Percentiles rank a stretch among this genome's conserved stretches.
Evolutionary conservation across 92 coral and sea anemone species (phyloP).

Genomic region (Parazoanthus atlanticus): DNA sequence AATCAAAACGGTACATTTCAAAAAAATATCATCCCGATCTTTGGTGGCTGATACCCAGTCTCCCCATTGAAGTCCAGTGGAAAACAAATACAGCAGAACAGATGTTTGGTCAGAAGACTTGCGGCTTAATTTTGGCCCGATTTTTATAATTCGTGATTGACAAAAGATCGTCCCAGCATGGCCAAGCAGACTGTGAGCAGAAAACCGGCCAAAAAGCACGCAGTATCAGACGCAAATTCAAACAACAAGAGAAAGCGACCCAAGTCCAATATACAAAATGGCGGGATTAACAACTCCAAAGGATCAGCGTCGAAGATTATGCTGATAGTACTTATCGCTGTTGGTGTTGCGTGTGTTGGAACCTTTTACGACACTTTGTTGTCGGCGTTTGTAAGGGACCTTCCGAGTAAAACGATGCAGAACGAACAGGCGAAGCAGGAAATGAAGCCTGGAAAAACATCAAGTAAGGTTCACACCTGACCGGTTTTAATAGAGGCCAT

Average conservation of each 20-base stretch:
- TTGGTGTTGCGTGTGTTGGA: slow-evolving; percentile 3
- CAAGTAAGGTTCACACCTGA: no score
- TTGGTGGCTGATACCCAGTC: no score
- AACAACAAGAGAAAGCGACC: not conserved
- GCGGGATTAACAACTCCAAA: not conserved
- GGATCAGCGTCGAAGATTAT: not conserved
- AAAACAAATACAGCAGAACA: not conserved
- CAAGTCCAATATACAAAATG: slow-evolving; percentile 16
- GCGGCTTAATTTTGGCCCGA: no score
- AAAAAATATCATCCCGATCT: no score
- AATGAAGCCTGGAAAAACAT: not conserved
- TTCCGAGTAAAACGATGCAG: not conserved
- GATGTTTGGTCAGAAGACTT: not conserved
- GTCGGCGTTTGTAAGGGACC: not conserved
- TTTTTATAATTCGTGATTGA: not conserved
- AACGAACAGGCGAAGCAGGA: not conserved
- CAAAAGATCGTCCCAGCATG: not conserved
- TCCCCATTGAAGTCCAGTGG: no score
- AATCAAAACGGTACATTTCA: no score
- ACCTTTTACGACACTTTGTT: not conserved
- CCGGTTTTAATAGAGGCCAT: no score
- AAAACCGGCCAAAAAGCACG: slow-evolving; percentile 2
- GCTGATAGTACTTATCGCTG: not conserved
- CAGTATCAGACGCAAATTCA: not conserved
- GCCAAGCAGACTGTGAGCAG: slow-evolving; percentile 22